Base-by-base conservation (phyloP, 1,140 invertebrate species). In the Chrysomallon squamiferum region DNA sequence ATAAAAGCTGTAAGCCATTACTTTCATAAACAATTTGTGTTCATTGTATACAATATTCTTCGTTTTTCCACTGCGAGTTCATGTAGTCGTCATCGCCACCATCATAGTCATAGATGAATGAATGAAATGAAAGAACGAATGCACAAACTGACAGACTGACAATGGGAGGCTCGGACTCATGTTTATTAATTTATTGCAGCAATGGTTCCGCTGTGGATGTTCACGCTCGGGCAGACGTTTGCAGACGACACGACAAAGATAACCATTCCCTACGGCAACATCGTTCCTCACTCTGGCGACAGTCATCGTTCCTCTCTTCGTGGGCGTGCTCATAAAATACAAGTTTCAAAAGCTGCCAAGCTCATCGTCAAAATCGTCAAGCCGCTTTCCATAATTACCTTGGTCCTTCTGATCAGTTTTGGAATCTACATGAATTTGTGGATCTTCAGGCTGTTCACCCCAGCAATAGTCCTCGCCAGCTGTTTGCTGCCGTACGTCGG, bases 201-300 rank as follows among this genome's bases (percentile, higher is more conserved):
- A n/a, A 93, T 96, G 86, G 96, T 99, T 89, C 96, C 96, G 0
- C 80, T 95, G 1, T 98, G 96, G 96, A 86, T 96, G n/a, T 94
- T 96, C 78, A 94, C 94, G 0, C 87, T 98, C n/a, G 96, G 95
- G 0, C 88, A 88, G 69, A 65, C 65, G 38, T 86, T 90, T 22
- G 90, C 97, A n/a, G 72, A 79, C 32, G 87, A 89, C 63, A 91
- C 88, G 0, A 85, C 90, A 58, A 63, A 65, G 7, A 56, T 80
- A 7, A 85, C 81, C 29, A 91, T 97, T 25, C 96, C 96, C 0
- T 97, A 96, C 80, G n/a, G 63, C 71, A 0, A 91, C 91, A 27
- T 95, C 98, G 59, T 89, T 90, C 0, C 87, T 83, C 1, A 90
- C 93, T 69, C 91, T 96, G 0, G 74, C 90, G 22, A 89, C 90